Evolutionary conservation across 2,888 invertebrate genomes (phyloP).

Genomic region (Ophion slaviceki): DNA sequence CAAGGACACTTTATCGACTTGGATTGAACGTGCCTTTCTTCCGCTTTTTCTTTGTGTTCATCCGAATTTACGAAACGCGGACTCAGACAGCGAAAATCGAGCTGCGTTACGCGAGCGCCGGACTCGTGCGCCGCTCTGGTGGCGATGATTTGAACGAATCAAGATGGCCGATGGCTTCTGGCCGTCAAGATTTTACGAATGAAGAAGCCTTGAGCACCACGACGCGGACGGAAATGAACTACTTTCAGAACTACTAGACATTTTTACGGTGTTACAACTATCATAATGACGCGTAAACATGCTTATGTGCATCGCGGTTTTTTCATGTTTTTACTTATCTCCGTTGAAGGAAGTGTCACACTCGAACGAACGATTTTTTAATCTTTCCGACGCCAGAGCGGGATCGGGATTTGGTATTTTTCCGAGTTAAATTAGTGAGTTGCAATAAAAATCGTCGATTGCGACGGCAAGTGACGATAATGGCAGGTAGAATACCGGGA

Average conservation of each 20-base stretch:
- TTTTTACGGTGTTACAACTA: not conserved
- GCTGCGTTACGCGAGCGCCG: not conserved
- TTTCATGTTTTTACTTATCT: not conserved
- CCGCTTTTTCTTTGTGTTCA: not conserved
- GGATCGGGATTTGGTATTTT: not conserved
- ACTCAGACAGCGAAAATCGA: not conserved
- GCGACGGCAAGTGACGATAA: too few species aligned
- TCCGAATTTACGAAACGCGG: not conserved
- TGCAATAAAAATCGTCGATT: not conserved
- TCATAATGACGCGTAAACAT: not conserved
- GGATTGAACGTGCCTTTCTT: slow-evolving; percentile 31
- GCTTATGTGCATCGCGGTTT: not conserved
- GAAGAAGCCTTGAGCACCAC: not conserved
- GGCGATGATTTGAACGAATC: not conserved
- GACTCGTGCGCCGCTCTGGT: not conserved
- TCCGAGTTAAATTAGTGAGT: not conserved
- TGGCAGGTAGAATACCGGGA: not conserved
- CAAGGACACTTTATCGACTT: slow-evolving; percentile 51
- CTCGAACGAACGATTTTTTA: not conserved
- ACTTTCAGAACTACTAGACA: not conserved
- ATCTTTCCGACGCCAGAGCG: not conserved
- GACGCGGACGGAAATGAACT: not conserved
- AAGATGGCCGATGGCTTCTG: not conserved
- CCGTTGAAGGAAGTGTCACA: not conserved
- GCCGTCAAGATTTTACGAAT: too few species aligned